Percentiles rank a stretch among this genome's conserved stretches.
Evolutionary conservation across 2,113 vertebrate species (phyloP).

Genomic region (Camelus bactrianus): DNA sequence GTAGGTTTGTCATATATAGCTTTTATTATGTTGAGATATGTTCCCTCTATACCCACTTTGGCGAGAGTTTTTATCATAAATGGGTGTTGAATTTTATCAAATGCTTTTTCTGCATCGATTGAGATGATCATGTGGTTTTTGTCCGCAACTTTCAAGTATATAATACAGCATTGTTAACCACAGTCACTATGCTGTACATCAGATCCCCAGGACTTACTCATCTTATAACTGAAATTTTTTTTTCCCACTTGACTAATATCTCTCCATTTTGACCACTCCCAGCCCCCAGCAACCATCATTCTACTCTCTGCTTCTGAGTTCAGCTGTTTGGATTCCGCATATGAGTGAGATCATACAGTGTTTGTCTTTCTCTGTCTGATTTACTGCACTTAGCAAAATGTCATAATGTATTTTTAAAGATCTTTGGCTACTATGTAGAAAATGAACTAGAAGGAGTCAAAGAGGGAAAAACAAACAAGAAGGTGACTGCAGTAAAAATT

Average conservation of each 20-base stretch:
- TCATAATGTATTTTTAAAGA: not conserved
- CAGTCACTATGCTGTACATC: not conserved
- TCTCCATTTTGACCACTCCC: not conserved
- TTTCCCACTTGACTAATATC: not conserved
- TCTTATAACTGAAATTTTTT: not conserved
- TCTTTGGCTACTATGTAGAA: not conserved
- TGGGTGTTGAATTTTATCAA: no score
- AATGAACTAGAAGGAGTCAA: not conserved
- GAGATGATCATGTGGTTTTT: no score
- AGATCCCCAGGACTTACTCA: not conserved
- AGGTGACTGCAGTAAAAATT: not conserved
- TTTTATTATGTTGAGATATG: no score
- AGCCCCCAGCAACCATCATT: not conserved
- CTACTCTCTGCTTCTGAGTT: not conserved
- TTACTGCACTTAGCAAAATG: not conserved
- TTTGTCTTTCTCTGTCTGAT: not conserved
- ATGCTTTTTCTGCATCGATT: no score
- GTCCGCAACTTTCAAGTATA: not conserved
- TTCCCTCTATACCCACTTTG: no score
- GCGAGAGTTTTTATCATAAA: no score
- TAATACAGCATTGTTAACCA: not conserved
- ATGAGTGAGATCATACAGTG: not conserved
- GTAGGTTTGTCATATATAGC: no score
- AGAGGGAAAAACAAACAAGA: not conserved
- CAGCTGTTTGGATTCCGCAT: not conserved